Evolutionary conservation across 2,888 invertebrate species (phyloP).

Genomic region (Tetranychus piercei): DNA sequence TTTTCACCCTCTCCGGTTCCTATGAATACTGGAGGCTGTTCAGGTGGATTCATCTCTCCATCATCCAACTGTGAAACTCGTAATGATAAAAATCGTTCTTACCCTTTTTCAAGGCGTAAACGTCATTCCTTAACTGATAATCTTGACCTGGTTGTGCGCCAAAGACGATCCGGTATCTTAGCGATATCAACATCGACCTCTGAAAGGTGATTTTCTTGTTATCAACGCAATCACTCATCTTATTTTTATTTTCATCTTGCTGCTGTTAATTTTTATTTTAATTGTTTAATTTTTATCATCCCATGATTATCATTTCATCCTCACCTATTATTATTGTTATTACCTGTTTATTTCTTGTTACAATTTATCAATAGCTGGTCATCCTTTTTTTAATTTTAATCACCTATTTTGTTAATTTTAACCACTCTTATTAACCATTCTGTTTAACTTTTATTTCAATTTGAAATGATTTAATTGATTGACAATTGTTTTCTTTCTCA

Average conservation of each 20-base stretch:
- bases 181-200: background rate
- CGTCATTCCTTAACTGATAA: conserved; percentile 22
- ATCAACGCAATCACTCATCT: background rate
- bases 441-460: background rate
- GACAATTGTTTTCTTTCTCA: background rate
- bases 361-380: background rate
- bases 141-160: conserved; percentile 5
- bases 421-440: background rate
- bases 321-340: background rate
- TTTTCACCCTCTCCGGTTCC: conserved; percentile 13
- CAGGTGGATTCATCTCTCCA: background rate
- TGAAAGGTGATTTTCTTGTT: conserved; percentile 4
- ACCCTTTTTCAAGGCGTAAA: conserved; percentile 18
- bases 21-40: background rate
- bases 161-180: conserved; percentile 10
- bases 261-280: background rate
- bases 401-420: background rate
- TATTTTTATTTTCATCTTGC: background rate
- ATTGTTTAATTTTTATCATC: background rate
- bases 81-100: conserved; percentile 2
- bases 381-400: background rate
- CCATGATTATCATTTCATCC: background rate
- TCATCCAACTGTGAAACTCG: background rate
- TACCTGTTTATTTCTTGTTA: background rate
- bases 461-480: background rate